A percentile compares a stretch with the other conserved stretches of the same genome.
These are phyloP conservation scores for Thunnus albacares DNA, from an alignment of 2,797 vertebrate genomes.

Conservation along the genomic window DNA sequence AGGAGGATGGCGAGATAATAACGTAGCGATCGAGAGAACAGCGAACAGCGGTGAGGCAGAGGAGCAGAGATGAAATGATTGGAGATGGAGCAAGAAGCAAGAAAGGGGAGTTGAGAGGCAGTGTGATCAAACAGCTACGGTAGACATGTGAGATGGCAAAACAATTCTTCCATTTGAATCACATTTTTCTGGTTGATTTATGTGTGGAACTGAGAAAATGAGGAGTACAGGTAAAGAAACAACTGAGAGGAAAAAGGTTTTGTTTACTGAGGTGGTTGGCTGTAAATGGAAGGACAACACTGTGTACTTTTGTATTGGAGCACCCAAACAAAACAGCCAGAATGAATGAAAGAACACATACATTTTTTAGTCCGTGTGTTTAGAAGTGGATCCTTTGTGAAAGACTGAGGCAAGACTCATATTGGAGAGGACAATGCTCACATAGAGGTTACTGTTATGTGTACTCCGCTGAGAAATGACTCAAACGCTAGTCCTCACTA, in stretches of 20 bases:
- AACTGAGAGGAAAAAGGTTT: slow-evolving; percentile 40
- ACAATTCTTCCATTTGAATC: slow-evolving; percentile 33
- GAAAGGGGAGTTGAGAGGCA: slow-evolving; percentile 15
- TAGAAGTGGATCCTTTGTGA: slow-evolving; percentile 19
- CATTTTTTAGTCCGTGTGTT: slow-evolving; percentile 64
- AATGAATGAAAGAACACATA: slow-evolving; percentile 66
- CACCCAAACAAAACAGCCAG: slow-evolving; percentile 56
- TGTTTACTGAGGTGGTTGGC: slow-evolving; percentile 40
- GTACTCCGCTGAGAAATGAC: slow-evolving; percentile 55
- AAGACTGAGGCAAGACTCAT: slow-evolving; percentile 33
- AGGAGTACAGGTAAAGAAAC: slow-evolving; percentile 28
- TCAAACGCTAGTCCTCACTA: slow-evolving; percentile 45
- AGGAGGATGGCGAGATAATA: slow-evolving; percentile 18
- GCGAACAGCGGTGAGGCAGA: slow-evolving; percentile 7
- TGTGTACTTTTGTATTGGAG: slow-evolving; percentile 40
- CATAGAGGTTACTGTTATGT: slow-evolving; percentile 60
- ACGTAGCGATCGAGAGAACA: not conserved
- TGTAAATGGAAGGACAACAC: slow-evolving; percentile 30
- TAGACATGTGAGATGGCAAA: slow-evolving; percentile 1
- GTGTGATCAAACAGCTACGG: slow-evolving; percentile 21
- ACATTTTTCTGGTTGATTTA: slow-evolving; percentile 23
- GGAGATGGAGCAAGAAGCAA: slow-evolving; percentile 34
- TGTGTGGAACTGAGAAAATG: slow-evolving; percentile 52
- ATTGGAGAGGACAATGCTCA: slow-evolving; percentile 35
- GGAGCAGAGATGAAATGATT: slow-evolving; percentile 33